A percentile compares a stretch with the other conserved stretches of the same genome.
phyloP scores from a whole-genome alignment of 2,113 vertebrate species.

The Callorhinus ursinus region DNA sequence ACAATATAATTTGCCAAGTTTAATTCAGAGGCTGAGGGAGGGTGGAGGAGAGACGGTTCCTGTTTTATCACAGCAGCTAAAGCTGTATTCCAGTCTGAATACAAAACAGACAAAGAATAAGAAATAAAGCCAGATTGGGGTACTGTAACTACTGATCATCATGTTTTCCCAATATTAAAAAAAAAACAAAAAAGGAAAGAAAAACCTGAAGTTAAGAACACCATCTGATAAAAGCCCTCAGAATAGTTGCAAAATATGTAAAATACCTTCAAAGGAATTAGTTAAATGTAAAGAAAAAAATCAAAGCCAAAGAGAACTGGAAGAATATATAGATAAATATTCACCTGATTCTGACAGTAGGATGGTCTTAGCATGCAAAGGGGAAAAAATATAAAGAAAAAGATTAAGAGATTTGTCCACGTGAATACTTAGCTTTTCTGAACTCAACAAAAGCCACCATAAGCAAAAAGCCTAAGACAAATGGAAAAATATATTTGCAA shows the following conservation, averaged over 20 bases:
- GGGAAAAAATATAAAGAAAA: background rate
- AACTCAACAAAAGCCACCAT: background rate
- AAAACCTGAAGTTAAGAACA: background rate
- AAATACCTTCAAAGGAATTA: conserved; percentile 15
- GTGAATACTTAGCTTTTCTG: conserved; percentile 52
- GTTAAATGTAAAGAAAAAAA: background rate
- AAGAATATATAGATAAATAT: conserved; percentile 33
- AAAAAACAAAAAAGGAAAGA: background rate
- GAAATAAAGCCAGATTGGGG: conserved; percentile 1
- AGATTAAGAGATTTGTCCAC: background rate
- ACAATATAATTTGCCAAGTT: conserved; percentile 76
- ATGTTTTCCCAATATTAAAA: conserved; percentile 17
- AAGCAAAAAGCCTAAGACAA: conserved; percentile 19
- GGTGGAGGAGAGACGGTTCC: background rate
- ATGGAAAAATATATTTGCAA: conserved; percentile 25
- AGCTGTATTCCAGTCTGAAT: conserved; percentile 42
- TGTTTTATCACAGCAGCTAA: conserved; percentile 68
- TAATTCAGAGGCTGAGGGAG: conserved; percentile 64
- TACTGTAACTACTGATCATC: background rate
- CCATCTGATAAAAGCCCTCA: background rate
- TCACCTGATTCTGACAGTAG: background rate
- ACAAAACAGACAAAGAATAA: conserved; percentile 51
- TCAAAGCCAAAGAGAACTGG: background rate
- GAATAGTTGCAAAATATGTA: conserved; percentile 48
- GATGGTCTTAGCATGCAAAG: conserved; percentile 4